These are phyloP conservation scores for Hyphantria cunea DNA, from an alignment of 1,140 invertebrate species.

Conservation along the genomic window DNA sequence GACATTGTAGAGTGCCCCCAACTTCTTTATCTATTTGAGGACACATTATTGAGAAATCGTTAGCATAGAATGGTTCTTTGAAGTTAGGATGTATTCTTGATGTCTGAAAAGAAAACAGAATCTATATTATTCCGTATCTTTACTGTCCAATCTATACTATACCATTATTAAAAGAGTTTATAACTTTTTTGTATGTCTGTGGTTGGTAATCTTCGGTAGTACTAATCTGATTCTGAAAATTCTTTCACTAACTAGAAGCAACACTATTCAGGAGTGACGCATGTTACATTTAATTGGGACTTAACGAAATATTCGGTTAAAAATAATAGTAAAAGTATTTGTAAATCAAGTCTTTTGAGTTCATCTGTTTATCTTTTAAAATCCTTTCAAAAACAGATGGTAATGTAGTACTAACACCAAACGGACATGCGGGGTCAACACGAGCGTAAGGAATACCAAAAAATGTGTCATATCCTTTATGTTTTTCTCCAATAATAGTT, in stretches of 20 bases:
- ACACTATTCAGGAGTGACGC: too few species aligned
- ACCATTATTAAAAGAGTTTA: too few species aligned
- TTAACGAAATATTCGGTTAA: too few species aligned
- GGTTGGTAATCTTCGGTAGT: too few species aligned
- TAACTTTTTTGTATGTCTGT: too few species aligned
- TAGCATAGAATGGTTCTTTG: slow-evolving; percentile 27
- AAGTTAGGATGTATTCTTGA: slow-evolving; percentile 31
- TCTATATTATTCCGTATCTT: too few species aligned
- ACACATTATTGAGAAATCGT: slow-evolving; percentile 30
- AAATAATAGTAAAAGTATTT: too few species aligned
- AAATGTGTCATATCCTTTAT: slow-evolving; percentile 17
- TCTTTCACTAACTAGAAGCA: too few species aligned
- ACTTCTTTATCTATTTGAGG: slow-evolving; percentile 32
- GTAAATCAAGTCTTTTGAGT: too few species aligned
- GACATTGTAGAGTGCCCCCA: slow-evolving; percentile 46
- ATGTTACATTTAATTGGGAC: too few species aligned
- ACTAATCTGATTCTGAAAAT: too few species aligned
- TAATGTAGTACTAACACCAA: slow-evolving; percentile 27
- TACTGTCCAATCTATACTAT: too few species aligned
- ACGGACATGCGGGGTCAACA: slow-evolving; percentile 31
- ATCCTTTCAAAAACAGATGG: background rate
- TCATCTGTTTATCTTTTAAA: background rate
- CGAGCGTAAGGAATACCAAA: slow-evolving; percentile 39
- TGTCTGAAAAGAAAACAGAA: slow-evolving; percentile 30
- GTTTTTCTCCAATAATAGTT: background rate